Conservation (phyloP, 2,113 vertebrate species). For the Upupa epops region DNA sequence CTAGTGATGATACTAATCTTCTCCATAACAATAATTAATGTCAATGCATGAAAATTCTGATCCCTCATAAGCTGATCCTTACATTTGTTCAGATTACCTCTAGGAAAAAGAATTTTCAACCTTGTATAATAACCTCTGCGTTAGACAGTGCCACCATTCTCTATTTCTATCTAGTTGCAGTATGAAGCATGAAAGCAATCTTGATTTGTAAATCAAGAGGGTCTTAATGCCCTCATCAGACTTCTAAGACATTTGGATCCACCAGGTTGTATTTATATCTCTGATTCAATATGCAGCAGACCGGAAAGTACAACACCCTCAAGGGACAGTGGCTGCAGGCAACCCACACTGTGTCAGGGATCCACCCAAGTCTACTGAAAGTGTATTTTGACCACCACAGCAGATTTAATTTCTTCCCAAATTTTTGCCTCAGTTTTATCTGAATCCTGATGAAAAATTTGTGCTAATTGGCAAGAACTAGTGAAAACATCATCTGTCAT, state of each 20-base stretch:
- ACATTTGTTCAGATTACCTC: neutral
- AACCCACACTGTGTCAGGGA: accelerated
- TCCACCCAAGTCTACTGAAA: neutral
- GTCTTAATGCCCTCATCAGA: neutral
- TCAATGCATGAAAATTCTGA: neutral
- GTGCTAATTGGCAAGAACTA: neutral
- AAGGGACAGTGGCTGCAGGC: neutral
- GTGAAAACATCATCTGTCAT: no score
- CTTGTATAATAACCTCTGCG: neutral
- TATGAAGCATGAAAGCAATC: neutral
- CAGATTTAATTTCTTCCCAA: neutral
- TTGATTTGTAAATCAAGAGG: neutral
- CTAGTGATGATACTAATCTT: neutral
- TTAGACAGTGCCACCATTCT: neutral
- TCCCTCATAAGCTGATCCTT: neutral
- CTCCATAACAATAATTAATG: neutral
- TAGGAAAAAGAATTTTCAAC: neutral
- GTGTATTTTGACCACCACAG: neutral
- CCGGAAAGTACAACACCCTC: neutral
- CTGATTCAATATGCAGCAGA: neutral
- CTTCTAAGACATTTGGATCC: neutral
- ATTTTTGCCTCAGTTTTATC: neutral
- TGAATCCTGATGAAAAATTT: neutral
- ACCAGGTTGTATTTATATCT: neutral
- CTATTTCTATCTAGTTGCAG: neutral